These are phyloP conservation scores for Apaloderma vittatum DNA, from an alignment of 2,113 vertebrate genomes.

Conservation along the genomic window DNA sequence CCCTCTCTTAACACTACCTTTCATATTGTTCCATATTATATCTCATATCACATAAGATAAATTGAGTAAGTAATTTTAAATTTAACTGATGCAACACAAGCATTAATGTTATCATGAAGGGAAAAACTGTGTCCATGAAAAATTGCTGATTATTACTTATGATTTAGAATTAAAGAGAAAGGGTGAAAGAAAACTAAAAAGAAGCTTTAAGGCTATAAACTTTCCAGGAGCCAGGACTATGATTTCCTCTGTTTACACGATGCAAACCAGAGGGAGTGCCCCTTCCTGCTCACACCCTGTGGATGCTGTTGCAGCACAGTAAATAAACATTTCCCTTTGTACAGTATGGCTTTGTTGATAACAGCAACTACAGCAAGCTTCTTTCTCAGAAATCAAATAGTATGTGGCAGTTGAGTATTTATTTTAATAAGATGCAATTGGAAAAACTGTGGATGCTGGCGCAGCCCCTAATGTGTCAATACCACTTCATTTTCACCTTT, in stretches of 20 bases:
- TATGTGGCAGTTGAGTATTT: neutral
- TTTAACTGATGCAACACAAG: neutral
- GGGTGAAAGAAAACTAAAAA: neutral
- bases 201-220: neutral
- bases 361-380: neutral
- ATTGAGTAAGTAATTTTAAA: neutral
- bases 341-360: constrained; percentile 1
- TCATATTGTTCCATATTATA: neutral
- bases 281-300: constrained; percentile 16
- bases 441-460: neutral
- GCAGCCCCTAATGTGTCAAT: neutral
- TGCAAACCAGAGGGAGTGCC: neutral
- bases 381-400: neutral
- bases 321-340: constrained; percentile 57
- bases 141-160: neutral
- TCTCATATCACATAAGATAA: neutral
- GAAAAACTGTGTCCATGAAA: neutral
- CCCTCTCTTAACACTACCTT: neutral
- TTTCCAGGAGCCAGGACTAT: neutral
- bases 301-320: constrained; percentile 13
- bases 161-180: neutral
- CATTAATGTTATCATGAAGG: neutral
- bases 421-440: neutral
- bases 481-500: constrained; percentile 27
- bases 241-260: neutral